Base-by-base conservation (phyloP, 2,797 vertebrate species). In the Choloepus didactylus region DNA sequence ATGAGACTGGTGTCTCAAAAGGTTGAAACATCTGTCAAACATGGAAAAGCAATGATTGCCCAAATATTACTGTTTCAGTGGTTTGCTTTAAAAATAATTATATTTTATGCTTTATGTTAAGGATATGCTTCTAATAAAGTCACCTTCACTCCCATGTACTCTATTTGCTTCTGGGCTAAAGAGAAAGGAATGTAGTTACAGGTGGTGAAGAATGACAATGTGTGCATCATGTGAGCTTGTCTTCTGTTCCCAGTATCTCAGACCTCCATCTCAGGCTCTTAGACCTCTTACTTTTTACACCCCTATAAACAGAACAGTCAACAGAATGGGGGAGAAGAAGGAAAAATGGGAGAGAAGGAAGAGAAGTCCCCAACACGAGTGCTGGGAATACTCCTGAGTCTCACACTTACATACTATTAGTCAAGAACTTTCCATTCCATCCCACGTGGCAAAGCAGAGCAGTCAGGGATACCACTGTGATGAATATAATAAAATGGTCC, bases 41-140 rank as follows among this genome's bases (percentile, higher is more conserved):
- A 80, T 44, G 27, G 4, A 66, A 67, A 38, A 80, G 79, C 59
- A 67, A 67, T 46, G 4, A 51, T 41, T 88, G n/a, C 21, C 49
- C 35, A 75, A 81, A 15, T 38, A 54, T 16, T 92, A 19, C 8
- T 41, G 6, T 76, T 73, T 89, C 35, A 86, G 60, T 69, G 41
- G 41, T 69, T 96, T 46, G 23, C 3, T 75, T 82, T 83, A 69
- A 92, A 83, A 60, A 95, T 77, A 87, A 60, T 49, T 69, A 66
- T 4, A 64, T 66, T 72, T 91, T 83, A 60, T 85, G 29, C 49
- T 64, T 82, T n/a, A 46, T 72, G 41, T 73, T 16, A 87, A 76
- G 23, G 19, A 69, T 35, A 35, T 60, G 9, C 66, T 75, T 62
- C 38, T 90, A 46, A 83, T 29, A 87, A 75, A 67, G 10, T 31